A percentile compares a stretch with the other conserved stretches of the same genome.
Conservation (phyloP, 1,140 invertebrate genomes). For the Hyles vespertilio region DNA sequence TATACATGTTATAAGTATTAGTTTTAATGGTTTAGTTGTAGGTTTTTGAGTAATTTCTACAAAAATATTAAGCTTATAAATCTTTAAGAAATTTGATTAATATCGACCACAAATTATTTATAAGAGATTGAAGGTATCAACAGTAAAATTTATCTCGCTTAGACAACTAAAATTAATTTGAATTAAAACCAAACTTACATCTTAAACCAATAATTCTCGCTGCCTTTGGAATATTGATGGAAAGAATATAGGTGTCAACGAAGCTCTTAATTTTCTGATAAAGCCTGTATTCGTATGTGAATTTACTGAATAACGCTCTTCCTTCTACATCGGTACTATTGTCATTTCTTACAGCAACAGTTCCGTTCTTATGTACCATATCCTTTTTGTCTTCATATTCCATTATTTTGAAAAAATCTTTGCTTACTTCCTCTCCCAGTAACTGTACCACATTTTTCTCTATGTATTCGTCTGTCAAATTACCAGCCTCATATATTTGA, state of each 20-base stretch:
- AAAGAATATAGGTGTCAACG: slow-evolving; percentile 71
- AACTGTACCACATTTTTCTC: slow-evolving; percentile 47
- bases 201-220: slow-evolving; percentile 75
- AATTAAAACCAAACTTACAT: slow-evolving; percentile 60
- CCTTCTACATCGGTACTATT: slow-evolving; percentile 29
- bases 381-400: slow-evolving; percentile 63
- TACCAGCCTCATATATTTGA: slow-evolving; percentile 47
- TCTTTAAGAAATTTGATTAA: too few relatives aligned
- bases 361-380: slow-evolving; percentile 23
- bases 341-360: slow-evolving; percentile 16
- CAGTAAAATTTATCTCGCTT: background rate
- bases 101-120: too few relatives aligned
- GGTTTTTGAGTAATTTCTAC: too few relatives aligned
- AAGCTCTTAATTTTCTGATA: slow-evolving; percentile 65
- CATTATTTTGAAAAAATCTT: slow-evolving; percentile 53
- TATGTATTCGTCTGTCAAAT: slow-evolving; percentile 49
- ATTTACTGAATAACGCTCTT: slow-evolving; percentile 59
- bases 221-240: slow-evolving; percentile 76
- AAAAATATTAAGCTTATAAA: too few relatives aligned
- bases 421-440: slow-evolving; percentile 43
- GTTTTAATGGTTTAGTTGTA: too few relatives aligned
- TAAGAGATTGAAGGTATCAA: too few relatives aligned
- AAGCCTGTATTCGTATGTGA: slow-evolving; percentile 63
- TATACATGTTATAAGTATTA: background rate
- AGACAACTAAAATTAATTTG: background rate